phyloP scores from a whole-genome alignment of 2,888 invertebrate genomes.

The Eulithis testata region DNA sequence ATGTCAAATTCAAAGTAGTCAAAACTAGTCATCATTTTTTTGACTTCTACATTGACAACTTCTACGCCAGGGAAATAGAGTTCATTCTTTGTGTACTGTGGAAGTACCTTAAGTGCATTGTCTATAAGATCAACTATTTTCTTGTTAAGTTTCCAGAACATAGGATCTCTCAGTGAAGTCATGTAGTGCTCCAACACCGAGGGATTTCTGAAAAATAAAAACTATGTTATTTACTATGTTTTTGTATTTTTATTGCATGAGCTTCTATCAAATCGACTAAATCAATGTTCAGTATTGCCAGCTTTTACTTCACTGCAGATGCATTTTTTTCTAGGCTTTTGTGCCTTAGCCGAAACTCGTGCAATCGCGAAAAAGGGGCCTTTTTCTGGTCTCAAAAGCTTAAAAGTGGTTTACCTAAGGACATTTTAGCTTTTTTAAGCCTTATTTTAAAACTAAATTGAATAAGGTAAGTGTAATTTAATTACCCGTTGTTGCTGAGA shows the following conservation, averaged over 20 bases:
- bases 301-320: too few species aligned
- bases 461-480: constrained; percentile 12
- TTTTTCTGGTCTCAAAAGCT: too few species aligned
- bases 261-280: too few species aligned
- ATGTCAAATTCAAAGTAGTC: constrained; percentile 87
- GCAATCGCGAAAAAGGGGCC: too few species aligned
- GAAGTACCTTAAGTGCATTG: constrained; percentile 82
- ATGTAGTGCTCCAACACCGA: constrained; percentile 78
- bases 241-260: too few species aligned
- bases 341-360: too few species aligned
- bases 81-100: constrained; percentile 85
- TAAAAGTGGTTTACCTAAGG: too few species aligned
- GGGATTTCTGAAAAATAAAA: constrained; percentile 57
- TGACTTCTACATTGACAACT: constrained; percentile 85
- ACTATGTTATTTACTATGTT: too few species aligned
- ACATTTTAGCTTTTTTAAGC: too few species aligned
- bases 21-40: constrained; percentile 87
- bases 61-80: constrained; percentile 86
- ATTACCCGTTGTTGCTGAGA: constrained; percentile 57
- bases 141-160: constrained; percentile 88
- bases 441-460: too few species aligned
- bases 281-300: too few species aligned
- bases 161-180: constrained; percentile 88
- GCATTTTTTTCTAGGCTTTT: too few species aligned
- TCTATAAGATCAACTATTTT: constrained; percentile 84